Evolutionary conservation across 2,888 invertebrate genomes (phyloP).

Genomic region (Unio pictorum): DNA sequence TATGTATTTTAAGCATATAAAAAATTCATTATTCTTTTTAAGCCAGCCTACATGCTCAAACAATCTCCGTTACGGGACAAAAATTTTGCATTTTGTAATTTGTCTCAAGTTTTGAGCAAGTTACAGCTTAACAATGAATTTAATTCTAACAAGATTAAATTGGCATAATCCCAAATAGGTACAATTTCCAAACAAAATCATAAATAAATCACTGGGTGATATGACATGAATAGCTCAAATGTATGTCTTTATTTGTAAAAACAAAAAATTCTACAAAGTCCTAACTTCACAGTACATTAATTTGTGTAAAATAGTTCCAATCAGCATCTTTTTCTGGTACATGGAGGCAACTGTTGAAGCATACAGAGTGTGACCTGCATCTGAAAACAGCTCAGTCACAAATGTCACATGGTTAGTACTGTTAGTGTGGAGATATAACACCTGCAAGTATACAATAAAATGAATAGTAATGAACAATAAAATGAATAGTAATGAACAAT

Average conservation of each 20-base stretch:
- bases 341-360: constrained; percentile 44
- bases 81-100: too few relatives aligned
- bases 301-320: constrained; percentile 47
- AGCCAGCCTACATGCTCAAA: too few relatives aligned
- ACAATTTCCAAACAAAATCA: too few relatives aligned
- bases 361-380: constrained; percentile 43
- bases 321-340: constrained; percentile 44
- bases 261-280: neutral
- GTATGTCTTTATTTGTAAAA: neutral
- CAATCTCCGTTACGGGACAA: too few relatives aligned
- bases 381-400: constrained; percentile 42
- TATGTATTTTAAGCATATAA: too few relatives aligned
- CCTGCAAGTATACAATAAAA: constrained; percentile 13
- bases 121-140: too few relatives aligned
- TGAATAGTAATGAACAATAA: neutral
- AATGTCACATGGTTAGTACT: constrained; percentile 27
- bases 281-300: constrained; percentile 47
- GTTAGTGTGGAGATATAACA: constrained; percentile 31
- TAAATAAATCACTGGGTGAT: too few relatives aligned
- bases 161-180: too few relatives aligned
- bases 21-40: too few relatives aligned
- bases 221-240: too few relatives aligned
- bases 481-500: neutral
- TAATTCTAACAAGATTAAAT: too few relatives aligned
- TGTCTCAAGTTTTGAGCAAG: too few relatives aligned